Evolutionary conservation across 2,113 vertebrate species (phyloP), one percentile per base, ranked within the genome.

Genomic region (Passer domesticus): DNA sequence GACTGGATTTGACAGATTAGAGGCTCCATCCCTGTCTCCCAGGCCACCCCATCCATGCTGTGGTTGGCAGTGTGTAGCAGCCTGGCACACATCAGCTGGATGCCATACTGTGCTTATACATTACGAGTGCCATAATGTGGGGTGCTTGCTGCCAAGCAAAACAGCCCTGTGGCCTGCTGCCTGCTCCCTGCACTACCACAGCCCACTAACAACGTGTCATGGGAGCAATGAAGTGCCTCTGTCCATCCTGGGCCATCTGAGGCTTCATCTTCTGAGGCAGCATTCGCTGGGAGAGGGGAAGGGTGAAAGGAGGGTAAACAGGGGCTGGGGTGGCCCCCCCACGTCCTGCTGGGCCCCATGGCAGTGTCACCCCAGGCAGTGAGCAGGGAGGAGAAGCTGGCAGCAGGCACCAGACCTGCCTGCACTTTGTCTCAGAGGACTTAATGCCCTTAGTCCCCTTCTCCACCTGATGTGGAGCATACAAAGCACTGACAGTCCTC

Each of bases 101-200:
- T 37, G 35, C 2, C 6, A 24, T 53, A 27, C 53, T 56, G 49
- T 27, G 8, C 46, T 81, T 66, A 46, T 25, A 15, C 47, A 47
- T 62, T 68, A 46, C 8, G 46, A 78, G 25, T 49, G 44, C 58
- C 62, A 20, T 62, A 77, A 78, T 1, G 2, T 46, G 58, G 59
- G 50, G 56, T 46, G 47, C 55, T 56, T 83, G 67, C 53, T 90
- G 89, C 95, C 76, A 86, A 89, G 13, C 37, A 76, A 72, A 87
- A 80, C 63, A 74, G 21, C 33, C 41, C 58, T 0, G 0, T 62
- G 67, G 47, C 73, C 68, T 0, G 0, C 27, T 68, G 53, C 55
- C 74, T 46, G 79, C 41, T 81, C 21, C 67, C 5, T 7, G 79
- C 43, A 22, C 20, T n/a, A 41, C 85, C 5, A 14, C 67, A 13